Conservation (phyloP, 1,140 invertebrate species). For the Coenobita brevimanus region DNA sequence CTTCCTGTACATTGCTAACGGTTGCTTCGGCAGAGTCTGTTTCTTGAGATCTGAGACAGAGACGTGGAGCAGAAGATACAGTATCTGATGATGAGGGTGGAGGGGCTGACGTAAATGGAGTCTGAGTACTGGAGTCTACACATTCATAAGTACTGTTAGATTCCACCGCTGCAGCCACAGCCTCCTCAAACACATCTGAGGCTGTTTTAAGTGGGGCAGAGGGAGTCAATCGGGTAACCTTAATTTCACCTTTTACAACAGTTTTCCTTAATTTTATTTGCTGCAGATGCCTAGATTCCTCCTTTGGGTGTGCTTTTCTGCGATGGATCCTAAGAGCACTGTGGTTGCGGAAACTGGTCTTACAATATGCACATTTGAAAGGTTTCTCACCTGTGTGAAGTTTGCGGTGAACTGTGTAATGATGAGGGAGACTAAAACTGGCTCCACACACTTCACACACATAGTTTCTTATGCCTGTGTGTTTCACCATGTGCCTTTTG, state of each 20-base stretch:
- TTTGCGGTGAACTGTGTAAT: slow-evolving; percentile 44
- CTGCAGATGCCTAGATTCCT: slow-evolving; percentile 31
- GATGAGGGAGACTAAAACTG: slow-evolving; percentile 42
- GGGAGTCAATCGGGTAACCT: not conserved
- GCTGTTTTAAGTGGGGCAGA: not conserved
- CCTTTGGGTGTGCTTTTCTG: slow-evolving; percentile 41
- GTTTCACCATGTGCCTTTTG: slow-evolving; percentile 38
- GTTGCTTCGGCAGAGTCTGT: not conserved
- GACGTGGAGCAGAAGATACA: not conserved
- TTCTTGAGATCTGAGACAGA: not conserved
- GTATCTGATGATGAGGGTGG: not conserved
- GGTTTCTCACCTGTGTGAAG: slow-evolving; percentile 44
- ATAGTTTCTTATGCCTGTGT: slow-evolving; percentile 41
- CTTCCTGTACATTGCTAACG: slow-evolving; percentile 16
- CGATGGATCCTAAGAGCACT: slow-evolving; percentile 38
- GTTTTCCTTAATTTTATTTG: slow-evolving; percentile 26
- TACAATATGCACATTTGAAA: slow-evolving; percentile 27
- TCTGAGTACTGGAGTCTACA: slow-evolving; percentile 33
- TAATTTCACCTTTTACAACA: slow-evolving; percentile 27
- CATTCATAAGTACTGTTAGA: slow-evolving; percentile 16
- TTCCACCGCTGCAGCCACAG: slow-evolving; percentile 42
- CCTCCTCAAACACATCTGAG: slow-evolving; percentile 34
- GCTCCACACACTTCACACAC: slow-evolving; percentile 53
- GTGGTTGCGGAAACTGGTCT: slow-evolving; percentile 26
- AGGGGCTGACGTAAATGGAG: not conserved